A percentile compares a stretch with the other conserved stretches of the same genome.
These are phyloP conservation scores for Sylvia atricapilla DNA, from an alignment of 2,113 vertebrate genomes.

Conservation along the genomic window DNA sequence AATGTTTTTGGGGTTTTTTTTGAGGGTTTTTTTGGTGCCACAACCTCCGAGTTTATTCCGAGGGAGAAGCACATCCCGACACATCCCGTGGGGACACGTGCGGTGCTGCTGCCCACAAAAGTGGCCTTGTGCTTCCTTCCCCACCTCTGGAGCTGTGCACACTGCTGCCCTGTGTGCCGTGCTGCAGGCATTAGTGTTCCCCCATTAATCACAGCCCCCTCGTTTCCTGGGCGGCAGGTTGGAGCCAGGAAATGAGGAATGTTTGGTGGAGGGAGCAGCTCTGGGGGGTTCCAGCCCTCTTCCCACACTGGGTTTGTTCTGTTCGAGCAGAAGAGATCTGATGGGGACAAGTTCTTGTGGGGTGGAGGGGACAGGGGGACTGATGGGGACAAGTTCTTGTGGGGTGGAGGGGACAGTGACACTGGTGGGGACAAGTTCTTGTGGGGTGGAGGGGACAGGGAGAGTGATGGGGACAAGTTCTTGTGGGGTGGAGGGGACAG, in stretches of 20 bases:
- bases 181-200: neutral
- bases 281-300: neutral
- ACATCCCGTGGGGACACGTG: neutral
- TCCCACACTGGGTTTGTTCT: neutral
- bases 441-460: no score
- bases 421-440: no score
- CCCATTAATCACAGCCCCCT: neutral
- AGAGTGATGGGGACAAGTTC: no score
- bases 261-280: neutral
- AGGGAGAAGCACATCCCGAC: slow-evolving; percentile 1
- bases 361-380: neutral
- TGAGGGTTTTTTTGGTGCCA: neutral
- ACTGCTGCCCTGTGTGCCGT: neutral
- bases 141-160: neutral
- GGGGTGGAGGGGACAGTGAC: no score
- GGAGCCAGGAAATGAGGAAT: neutral
- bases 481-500: no score
- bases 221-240: neutral
- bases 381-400: no score
- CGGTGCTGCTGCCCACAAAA: neutral
- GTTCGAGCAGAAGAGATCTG: neutral
- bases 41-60: slow-evolving; percentile 18
- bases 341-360: neutral
- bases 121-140: neutral
- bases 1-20: neutral